phyloP scores from a whole-genome alignment of 1,140 invertebrate species.

The Macrostomum lignano region DNA sequence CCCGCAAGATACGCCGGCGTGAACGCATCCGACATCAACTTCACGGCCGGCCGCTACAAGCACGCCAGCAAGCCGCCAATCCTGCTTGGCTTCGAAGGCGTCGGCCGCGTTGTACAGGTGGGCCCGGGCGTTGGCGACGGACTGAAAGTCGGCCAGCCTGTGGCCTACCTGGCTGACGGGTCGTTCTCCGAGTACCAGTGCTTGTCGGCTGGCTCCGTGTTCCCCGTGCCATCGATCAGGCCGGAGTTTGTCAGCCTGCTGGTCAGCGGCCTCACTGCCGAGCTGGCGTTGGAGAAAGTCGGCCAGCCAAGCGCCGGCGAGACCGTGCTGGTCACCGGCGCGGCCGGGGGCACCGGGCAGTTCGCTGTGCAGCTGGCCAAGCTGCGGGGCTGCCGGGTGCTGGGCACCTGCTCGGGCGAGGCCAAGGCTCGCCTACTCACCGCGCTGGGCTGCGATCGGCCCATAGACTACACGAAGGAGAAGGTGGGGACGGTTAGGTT shows the following conservation, averaged over 20 bases:
- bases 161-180: conserved; percentile 13
- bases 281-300: conserved; percentile 22
- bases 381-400: conserved; percentile 23
- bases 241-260: conserved; percentile 19
- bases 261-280: conserved; percentile 21
- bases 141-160: conserved; percentile 13
- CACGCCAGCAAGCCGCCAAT: conserved; percentile 12
- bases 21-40: conserved; percentile 21
- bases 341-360: conserved; percentile 26
- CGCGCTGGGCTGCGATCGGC: conserved; percentile 23
- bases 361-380: conserved; percentile 27
- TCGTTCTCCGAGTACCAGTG: conserved; percentile 17
- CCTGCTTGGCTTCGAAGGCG: conserved; percentile 16
- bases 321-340: conserved; percentile 24
- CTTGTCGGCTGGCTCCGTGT: conserved; percentile 9
- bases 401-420: conserved; percentile 25
- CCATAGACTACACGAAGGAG: conserved; percentile 25
- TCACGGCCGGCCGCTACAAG: conserved; percentile 16
- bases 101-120: conserved; percentile 15
- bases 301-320: conserved; percentile 11
- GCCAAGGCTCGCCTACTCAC: conserved; percentile 25
- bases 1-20: conserved; percentile 20
- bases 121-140: conserved; percentile 10
- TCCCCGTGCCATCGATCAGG: conserved; percentile 13
- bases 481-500: conserved; percentile 13